Conservation (phyloP, 2,888 invertebrate species). For the Plutella xylostella region DNA sequence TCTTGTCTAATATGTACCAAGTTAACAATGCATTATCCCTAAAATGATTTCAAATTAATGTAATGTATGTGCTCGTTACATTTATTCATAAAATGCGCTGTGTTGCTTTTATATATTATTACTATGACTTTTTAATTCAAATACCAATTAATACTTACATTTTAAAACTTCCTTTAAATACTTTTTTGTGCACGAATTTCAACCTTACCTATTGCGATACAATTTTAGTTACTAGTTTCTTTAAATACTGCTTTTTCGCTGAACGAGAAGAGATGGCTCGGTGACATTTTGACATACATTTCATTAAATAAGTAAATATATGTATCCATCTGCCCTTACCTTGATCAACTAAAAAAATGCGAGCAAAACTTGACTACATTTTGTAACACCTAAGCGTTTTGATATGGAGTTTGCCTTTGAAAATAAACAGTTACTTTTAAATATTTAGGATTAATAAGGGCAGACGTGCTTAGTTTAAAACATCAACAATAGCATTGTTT, state of each 20-base stretch:
- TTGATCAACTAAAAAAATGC: neutral
- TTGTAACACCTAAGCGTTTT: slow-evolving; percentile 30
- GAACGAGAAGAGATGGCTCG: slow-evolving; percentile 3
- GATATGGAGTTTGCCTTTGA: slow-evolving; percentile 45
- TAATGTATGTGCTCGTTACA: slow-evolving; percentile 42
- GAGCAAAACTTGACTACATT: slow-evolving; percentile 7
- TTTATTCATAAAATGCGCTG: neutral
- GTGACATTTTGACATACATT: neutral
- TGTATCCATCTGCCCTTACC: neutral
- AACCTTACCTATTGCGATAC: slow-evolving; percentile 41
- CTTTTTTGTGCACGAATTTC: slow-evolving; percentile 52
- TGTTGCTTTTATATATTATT: slow-evolving; percentile 20
- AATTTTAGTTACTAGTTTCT: slow-evolving; percentile 34
- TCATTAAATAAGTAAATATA: too few species aligned
- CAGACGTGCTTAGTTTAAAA: slow-evolving; percentile 29
- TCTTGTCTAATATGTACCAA: too few species aligned
- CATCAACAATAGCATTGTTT: slow-evolving; percentile 11
- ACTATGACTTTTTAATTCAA: slow-evolving; percentile 22
- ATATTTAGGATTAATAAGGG: slow-evolving; percentile 20
- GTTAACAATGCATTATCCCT: neutral
- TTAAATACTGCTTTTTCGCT: slow-evolving; percentile 32
- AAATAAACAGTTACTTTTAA: slow-evolving; percentile 27
- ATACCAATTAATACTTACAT: slow-evolving; percentile 39
- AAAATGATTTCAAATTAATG: slow-evolving; percentile 41
- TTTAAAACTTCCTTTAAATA: slow-evolving; percentile 45